Evolutionary conservation across 1,140 invertebrate genomes (phyloP), one percentile per base, ranked within the genome.

Genomic region (Drosophila novamexicana): DNA sequence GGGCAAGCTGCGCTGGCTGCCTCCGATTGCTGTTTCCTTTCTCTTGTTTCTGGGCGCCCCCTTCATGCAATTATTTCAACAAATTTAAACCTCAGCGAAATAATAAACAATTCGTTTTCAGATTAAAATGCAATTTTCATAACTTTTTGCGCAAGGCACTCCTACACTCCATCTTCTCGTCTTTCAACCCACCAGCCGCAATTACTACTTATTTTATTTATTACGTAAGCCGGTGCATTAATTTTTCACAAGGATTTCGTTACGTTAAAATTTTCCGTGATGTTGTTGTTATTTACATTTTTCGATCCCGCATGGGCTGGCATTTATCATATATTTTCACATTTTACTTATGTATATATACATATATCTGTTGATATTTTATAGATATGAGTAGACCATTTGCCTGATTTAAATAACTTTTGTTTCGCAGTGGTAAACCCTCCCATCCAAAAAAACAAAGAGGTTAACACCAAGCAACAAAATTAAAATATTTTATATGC

Each of bases 101-200:
- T 89, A 89, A 89, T 89, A 89, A 89, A 89, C 84, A 90, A 89
- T 89, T 89, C 84, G 84, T 89, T 84, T 89, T 89, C 84, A 89
- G 84, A 89, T 89, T 90, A 89, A 89, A 89, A 89, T 89, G 84
- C 84, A 89, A 89, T 89, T 89, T 89, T 89, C 84, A 89, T 89
- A 89, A 89, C 84, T 90, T 84, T 86, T 86, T 89, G 84, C 69
- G 59, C 79, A 79, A 83, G 81, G 71, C 66, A 63, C 37, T 44
- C 59, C 37, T 16, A 18, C 49, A 47, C 44, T 37, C 9, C 32
- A 42, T 7, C 64, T 37, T 49, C 32, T 12, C 59, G 16, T 29
- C 37, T 29, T 44, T 6, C n/a, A 37, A 32, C 49, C n/a, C 22
- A n/a, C 49, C 58, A 44, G 76, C 66, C 81, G 73, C 83, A 86